These are phyloP conservation scores for Ctena decussata DNA, from an alignment of 2,888 invertebrate genomes.

Conservation along the genomic window DNA sequence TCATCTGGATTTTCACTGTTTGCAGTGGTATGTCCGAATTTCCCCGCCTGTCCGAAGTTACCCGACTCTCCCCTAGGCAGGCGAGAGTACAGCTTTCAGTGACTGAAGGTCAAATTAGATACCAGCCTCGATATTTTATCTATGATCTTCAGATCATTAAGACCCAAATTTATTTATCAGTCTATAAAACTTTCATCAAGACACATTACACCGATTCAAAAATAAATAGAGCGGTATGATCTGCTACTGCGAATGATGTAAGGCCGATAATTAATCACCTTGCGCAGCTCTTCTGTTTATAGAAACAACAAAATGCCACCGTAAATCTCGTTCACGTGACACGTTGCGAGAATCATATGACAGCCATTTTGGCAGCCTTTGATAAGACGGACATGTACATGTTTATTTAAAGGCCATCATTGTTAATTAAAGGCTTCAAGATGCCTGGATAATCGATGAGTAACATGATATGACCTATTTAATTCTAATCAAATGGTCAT, in stretches of 20 bases:
- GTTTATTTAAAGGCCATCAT: constrained; percentile 22
- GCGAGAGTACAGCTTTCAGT: no score
- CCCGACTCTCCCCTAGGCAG: no score
- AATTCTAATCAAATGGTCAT: not conserved
- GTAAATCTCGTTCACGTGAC: constrained; percentile 56
- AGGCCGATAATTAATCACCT: constrained; percentile 27
- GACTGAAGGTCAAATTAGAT: no score
- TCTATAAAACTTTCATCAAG: constrained; percentile 1
- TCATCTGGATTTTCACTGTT: no score
- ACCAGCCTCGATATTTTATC: no score
- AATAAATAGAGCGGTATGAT: constrained; percentile 25
- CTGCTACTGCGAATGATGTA: constrained; percentile 14
- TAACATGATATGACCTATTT: constrained; percentile 4
- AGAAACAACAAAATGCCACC: constrained; percentile 54
- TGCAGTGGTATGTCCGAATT: no score
- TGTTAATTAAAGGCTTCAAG: constrained; percentile 28
- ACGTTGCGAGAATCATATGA: constrained; percentile 33
- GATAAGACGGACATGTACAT: constrained; percentile 22
- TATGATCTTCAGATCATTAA: not conserved
- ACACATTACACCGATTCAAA: constrained; percentile 22
- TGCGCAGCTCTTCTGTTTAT: constrained; percentile 38
- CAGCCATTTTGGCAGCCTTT: not conserved
- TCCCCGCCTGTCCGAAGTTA: no score
- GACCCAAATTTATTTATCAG: constrained; percentile 3
- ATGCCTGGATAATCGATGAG: not conserved